Percentiles rank a stretch among this genome's conserved stretches.
These are phyloP conservation scores for Phaonia tiefii DNA, from an alignment of 2,888 invertebrate species.

Conservation along the genomic window DNA sequence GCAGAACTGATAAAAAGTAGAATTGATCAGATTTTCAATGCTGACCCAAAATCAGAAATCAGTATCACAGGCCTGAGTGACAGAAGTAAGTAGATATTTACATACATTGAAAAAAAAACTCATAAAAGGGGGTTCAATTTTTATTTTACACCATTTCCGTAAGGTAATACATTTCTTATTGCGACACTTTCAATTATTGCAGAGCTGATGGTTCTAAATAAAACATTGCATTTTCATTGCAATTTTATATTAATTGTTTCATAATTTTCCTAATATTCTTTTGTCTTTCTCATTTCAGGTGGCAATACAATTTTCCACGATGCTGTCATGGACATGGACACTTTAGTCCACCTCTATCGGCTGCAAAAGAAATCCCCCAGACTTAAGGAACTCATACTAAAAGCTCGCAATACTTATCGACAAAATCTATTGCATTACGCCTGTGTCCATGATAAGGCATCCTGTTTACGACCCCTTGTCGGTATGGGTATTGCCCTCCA, in stretches of 20 bases:
- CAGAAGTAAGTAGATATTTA: too few species aligned
- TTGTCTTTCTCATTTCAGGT: slow-evolving; percentile 15
- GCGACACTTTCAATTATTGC: too few species aligned
- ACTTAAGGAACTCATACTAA: not conserved
- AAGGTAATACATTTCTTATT: too few species aligned
- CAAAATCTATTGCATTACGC: slow-evolving; percentile 50
- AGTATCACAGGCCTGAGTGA: too few species aligned
- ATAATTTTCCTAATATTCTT: not conserved
- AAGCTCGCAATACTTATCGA: slow-evolving; percentile 8
- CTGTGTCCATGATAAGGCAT: slow-evolving; percentile 19
- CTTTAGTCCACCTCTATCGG: slow-evolving; percentile 28
- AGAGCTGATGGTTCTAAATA: too few species aligned
- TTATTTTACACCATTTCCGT: too few species aligned
- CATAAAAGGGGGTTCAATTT: too few species aligned
- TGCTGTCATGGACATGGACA: not conserved
- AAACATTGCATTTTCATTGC: too few species aligned
- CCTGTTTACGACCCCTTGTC: slow-evolving; percentile 36
- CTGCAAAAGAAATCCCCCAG: not conserved
- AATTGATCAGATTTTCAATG: too few species aligned
- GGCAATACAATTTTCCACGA: slow-evolving; percentile 35
- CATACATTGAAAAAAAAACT: too few species aligned
- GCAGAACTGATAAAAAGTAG: too few species aligned
- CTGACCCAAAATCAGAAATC: too few species aligned
- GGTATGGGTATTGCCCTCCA: slow-evolving; percentile 38
- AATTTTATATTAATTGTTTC: not conserved